Percentiles rank a stretch among this genome's conserved stretches.
These are phyloP conservation scores for Sparidentex hasta DNA, from an alignment of 2,797 vertebrate genomes.

Conservation along the genomic window DNA sequence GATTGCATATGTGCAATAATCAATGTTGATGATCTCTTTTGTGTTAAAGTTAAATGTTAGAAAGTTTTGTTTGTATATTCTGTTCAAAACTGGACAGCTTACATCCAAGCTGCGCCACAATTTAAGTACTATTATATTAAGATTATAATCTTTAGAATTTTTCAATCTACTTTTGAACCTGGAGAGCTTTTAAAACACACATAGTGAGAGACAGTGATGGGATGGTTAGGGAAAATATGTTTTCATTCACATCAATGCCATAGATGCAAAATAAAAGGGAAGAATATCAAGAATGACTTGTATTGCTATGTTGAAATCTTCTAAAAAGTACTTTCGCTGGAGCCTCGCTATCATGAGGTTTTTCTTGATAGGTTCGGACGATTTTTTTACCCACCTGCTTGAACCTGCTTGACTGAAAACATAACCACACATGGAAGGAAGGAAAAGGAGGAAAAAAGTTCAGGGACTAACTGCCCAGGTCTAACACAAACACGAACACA, in stretches of 20 bases:
- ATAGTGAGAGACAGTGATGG: not conserved
- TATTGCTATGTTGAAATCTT: not conserved
- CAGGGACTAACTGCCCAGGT: not conserved
- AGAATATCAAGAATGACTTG: not conserved
- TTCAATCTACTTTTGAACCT: not conserved
- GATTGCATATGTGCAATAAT: no score
- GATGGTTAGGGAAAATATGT: not conserved
- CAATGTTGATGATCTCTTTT: no score
- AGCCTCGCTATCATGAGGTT: no score
- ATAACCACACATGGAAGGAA: not conserved
- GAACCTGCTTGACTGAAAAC: not conserved
- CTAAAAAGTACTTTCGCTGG: not conserved
- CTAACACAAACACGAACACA: constrained; percentile 21
- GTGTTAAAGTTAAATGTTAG: not conserved
- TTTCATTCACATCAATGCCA: not conserved
- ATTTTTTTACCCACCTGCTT: not conserved
- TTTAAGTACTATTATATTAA: not conserved
- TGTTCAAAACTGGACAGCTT: not conserved
- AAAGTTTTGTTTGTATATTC: not conserved
- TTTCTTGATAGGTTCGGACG: no score
- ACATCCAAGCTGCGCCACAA: not conserved
- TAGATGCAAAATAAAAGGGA: not conserved
- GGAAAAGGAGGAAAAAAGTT: not conserved
- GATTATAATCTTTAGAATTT: not conserved
- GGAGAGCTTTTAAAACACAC: not conserved